These are phyloP conservation scores for Synaphobranchus kaupii DNA, from an alignment of 2,797 vertebrate species.

Conservation along the genomic window DNA sequence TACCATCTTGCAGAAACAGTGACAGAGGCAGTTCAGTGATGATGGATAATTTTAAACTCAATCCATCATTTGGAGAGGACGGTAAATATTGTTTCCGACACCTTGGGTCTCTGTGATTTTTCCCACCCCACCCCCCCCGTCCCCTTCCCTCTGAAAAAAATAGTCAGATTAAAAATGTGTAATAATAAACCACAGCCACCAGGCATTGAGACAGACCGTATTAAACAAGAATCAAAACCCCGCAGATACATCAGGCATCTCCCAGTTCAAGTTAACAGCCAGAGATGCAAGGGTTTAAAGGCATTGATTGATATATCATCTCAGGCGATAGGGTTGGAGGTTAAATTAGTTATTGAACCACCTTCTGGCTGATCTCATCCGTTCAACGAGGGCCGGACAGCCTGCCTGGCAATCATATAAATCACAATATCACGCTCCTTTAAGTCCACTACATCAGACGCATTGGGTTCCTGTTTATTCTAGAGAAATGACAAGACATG, in stretches of 20 bases:
- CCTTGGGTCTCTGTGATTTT: neutral
- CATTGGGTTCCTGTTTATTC: neutral
- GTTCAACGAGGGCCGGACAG: constrained; percentile 43
- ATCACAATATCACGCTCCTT: constrained; percentile 49
- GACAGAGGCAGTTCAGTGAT: neutral
- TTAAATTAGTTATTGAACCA: constrained; percentile 79
- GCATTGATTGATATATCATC: constrained; percentile 63
- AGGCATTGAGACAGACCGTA: constrained; percentile 16
- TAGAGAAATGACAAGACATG: constrained; percentile 19
- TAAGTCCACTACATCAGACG: constrained; percentile 33
- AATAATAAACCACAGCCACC: neutral
- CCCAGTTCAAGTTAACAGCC: constrained; percentile 23
- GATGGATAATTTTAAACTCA: constrained; percentile 6
- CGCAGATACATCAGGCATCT: neutral
- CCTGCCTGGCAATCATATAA: constrained; percentile 44
- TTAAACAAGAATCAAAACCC: neutral
- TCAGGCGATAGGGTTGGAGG: constrained; percentile 57
- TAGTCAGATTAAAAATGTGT: constrained; percentile 3
- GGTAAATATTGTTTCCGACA: neutral
- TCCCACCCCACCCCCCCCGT: neutral
- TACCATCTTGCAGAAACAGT: neutral
- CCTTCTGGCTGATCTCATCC: constrained; percentile 49
- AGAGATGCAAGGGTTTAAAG: constrained; percentile 40
- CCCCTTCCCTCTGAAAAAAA: neutral
- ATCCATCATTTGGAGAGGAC: constrained; percentile 8